Base-by-base conservation (phyloP, 2,113 vertebrate species). In the Cebus imitator region DNA sequence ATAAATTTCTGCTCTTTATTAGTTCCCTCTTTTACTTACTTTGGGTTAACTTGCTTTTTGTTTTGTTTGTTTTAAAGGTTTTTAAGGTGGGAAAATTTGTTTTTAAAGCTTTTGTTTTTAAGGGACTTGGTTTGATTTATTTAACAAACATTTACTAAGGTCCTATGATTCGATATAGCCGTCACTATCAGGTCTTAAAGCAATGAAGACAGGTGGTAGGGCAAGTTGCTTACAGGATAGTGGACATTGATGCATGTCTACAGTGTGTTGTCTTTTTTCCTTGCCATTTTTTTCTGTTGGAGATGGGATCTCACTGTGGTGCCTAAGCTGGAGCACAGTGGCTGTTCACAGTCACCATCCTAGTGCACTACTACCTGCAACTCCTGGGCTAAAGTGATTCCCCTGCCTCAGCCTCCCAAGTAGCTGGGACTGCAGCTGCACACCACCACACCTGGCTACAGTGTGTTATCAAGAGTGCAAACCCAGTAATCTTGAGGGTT, bases 1-100 rank as follows among this genome's bases (percentile, higher is more conserved):
- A 91, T 82, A 95, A 76, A 87, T 87, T 94, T 93, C 40, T 95
- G 50, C 50, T 82, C 55, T 97, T 78, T 94, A 48, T 92, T 75
- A 57, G 89, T 92, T 90, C 5, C 52, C 35, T 87, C 25, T 32
- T 94, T 20, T 94, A 30, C 72, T 88, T 80, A 85, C 17, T 80
- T 78, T 64, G 61, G 27, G 61, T 32, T 64, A 64, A 64, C 61
- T 91, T 81, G 64, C 30, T 43, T 82, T 87, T 68, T 81, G 37
- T 81, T 85, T 45, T 32, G 45, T 45, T 35, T 45, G 20, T n/a
- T 48, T 80, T 61, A 11, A 87, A 45, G 64, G 43, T 92, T 91
- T 23, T 85, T 90, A 82, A 70, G 30, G 14, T 92, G 25, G 75
- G 45, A 27, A 79, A 92, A 45, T 66, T 84, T 87, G 45, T 85